Conservation (phyloP, 2,888 invertebrate species). For the Ophion obscuratus region DNA sequence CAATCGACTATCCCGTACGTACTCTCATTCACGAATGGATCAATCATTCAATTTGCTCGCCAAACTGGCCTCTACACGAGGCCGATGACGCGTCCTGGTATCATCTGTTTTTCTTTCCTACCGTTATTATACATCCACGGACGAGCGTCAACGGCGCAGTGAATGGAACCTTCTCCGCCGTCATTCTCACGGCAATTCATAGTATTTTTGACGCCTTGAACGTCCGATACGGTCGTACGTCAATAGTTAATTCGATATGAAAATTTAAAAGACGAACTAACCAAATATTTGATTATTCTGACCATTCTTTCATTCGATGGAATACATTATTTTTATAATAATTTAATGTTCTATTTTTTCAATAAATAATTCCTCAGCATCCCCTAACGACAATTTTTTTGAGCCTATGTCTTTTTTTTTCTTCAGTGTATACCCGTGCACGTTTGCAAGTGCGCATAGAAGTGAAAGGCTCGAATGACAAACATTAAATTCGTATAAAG, state of each 20-base stretch:
- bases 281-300: neutral
- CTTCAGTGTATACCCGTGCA: too few species aligned
- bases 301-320: too few species aligned
- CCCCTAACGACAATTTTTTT: too few species aligned
- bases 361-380: too few species aligned
- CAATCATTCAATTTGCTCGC: constrained; percentile 49
- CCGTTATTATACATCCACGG: neutral
- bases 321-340: too few species aligned
- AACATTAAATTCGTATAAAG: too few species aligned
- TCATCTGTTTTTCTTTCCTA: constrained; percentile 7
- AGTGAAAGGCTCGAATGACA: too few species aligned
- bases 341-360: too few species aligned
- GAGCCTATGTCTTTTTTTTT: too few species aligned
- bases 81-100: neutral
- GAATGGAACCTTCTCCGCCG: neutral
- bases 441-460: too few species aligned
- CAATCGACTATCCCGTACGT: neutral
- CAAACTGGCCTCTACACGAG: constrained; percentile 4
- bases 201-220: neutral
- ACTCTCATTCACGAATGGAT: constrained; percentile 14
- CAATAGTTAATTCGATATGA: neutral
- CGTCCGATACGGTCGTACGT: neutral
- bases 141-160: neutral
- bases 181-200: constrained; percentile 38
- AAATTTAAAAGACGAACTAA: neutral